Evolutionary conservation across 2,888 invertebrate species (phyloP).

Genomic region (Cephonodes hylas): DNA sequence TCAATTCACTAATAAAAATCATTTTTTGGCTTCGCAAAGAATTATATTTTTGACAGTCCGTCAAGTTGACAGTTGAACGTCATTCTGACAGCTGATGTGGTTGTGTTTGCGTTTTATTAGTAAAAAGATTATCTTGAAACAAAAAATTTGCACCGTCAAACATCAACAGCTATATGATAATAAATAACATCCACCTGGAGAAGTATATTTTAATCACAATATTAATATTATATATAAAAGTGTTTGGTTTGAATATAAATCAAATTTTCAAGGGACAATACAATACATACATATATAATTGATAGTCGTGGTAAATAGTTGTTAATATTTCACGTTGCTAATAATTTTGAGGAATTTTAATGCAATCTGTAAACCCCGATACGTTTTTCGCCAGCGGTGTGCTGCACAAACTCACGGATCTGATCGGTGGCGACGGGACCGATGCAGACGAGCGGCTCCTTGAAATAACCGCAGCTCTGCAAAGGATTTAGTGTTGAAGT

Average conservation of each 20-base stretch:
- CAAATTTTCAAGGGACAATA: not conserved
- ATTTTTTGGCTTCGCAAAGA: slow-evolving; percentile 1
- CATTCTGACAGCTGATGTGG: not conserved
- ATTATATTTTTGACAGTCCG: not conserved
- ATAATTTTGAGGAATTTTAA: slow-evolving; percentile 37
- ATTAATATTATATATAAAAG: not conserved
- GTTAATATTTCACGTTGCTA: slow-evolving; percentile 24
- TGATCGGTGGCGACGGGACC: slow-evolving; percentile 91
- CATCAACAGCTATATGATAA: not conserved
- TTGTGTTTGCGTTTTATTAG: slow-evolving; percentile 5
- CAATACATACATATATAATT: not conserved
- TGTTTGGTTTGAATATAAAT: not conserved
- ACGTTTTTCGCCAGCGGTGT: slow-evolving; percentile 91
- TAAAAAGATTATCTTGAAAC: slow-evolving; percentile 12
- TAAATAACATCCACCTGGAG: too few species aligned
- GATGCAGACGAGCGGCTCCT: slow-evolving; percentile 92
- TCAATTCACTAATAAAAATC: slow-evolving; percentile 40
- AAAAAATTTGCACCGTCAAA: not conserved
- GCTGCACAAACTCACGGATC: slow-evolving; percentile 84
- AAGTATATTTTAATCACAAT: not conserved
- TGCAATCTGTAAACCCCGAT: slow-evolving; percentile 84
- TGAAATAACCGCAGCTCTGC: slow-evolving; percentile 95
- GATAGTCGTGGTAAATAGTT: not conserved
- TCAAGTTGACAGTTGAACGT: not conserved
- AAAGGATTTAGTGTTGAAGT: slow-evolving; percentile 18